phyloP scores from a whole-genome alignment of 2,113 vertebrate genomes.

The Emydura subglobosa region DNA sequence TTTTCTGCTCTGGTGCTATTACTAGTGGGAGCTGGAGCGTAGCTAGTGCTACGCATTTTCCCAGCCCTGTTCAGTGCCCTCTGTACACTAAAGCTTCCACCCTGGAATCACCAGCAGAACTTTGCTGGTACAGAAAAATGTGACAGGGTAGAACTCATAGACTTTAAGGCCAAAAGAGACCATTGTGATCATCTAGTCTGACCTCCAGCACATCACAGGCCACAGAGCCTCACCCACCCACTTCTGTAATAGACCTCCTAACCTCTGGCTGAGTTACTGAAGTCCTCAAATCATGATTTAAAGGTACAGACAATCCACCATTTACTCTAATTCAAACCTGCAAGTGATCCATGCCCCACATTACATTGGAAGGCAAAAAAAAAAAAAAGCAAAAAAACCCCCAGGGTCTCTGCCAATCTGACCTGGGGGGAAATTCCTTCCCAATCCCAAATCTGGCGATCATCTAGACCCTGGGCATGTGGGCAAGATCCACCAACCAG shows the following conservation, averaged over 20 bases:
- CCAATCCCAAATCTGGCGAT: not conserved
- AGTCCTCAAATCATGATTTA: too few species aligned
- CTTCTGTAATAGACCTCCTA: too few species aligned
- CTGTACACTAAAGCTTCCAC: not conserved
- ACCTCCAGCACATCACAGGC: not conserved
- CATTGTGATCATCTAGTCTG: not conserved
- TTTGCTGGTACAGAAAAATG: rapidly evolving
- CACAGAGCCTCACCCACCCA: too few species aligned
- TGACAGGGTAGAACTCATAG: not conserved
- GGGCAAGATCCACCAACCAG: not conserved
- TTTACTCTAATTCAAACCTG: not conserved
- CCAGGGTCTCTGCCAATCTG: not conserved
- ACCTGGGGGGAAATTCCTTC: not conserved
- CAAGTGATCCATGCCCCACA: not conserved
- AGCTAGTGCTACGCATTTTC: rapidly evolving
- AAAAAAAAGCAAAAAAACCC: too few species aligned
- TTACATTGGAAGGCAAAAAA: not conserved
- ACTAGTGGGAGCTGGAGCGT: rapidly evolving
- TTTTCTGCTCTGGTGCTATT: not conserved
- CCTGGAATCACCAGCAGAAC: not conserved
- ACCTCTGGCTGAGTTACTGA: too few species aligned
- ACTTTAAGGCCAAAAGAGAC: not conserved
- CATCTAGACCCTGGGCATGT: not conserved
- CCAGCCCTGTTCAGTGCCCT: not conserved
- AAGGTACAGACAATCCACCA: too few species aligned